Base-by-base conservation (phyloP, 1,140 invertebrate species). In the Drosophila auraria region DNA sequence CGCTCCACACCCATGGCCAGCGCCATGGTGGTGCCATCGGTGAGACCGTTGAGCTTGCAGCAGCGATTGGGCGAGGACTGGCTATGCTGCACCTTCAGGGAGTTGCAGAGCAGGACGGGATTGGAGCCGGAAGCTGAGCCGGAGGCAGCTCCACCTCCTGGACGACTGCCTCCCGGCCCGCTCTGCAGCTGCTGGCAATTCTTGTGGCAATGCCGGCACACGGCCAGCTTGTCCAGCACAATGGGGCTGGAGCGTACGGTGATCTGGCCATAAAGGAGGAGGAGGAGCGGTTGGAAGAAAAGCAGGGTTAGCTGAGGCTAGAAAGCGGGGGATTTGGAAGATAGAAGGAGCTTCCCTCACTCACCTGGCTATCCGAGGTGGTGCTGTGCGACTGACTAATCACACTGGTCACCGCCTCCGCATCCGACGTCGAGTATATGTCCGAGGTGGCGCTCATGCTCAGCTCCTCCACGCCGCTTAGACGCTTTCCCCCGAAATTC, bases 171-270 rank as follows among this genome's bases (percentile, higher is more conserved):
- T 17, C 61, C 9, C 62, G 53, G 0, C 27, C 57, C 62, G 20
- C 54, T 78, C 57, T 92, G 83, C 61, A 93, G 91, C 57, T 92
- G 83, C 60, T 93, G 91, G 92, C 96, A 96, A 79, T 95, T 96
- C 93, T 95, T 96, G 82, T 96, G 96, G 89, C 96, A 96, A 83
- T 96, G 95, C 71, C 95, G 94, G 92, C 96, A 96, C 11, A 96
- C 95, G 42, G 95, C 94, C 79, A 95, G 93, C 63, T 94, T 94
- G 93, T 95, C 95, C 74, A 95, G 94, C 60, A 95, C 87, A 65
- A 92, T 93, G 62, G 95, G 95, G 91, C 95, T 96, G 20, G 95
- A 96, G 83, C 95, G 93, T 44, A 96, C 95, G 20, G 95, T 96
- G 60, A 96, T 95, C 95, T 96, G 61, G 49, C 5, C 15, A 6